Percentiles rank a stretch among this genome's conserved stretches.
These are phyloP conservation scores for Seira musarum DNA, from an alignment of 2,888 invertebrate species.

Conservation along the genomic window DNA sequence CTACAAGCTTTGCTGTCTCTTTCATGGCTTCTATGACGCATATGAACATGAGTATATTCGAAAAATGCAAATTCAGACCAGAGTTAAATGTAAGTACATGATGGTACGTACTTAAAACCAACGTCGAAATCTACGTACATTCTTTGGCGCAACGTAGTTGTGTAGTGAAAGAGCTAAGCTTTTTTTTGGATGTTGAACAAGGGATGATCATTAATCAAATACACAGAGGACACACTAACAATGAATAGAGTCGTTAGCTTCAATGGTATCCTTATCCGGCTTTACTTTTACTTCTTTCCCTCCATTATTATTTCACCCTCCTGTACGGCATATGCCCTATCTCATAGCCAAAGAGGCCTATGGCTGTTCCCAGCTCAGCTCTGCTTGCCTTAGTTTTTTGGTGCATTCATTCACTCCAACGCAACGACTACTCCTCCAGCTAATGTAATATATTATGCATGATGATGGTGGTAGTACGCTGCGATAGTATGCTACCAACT, in stretches of 20 bases:
- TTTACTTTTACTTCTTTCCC: neutral
- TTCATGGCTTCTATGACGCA: too few relatives aligned
- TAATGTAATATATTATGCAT: neutral
- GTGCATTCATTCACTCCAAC: too few relatives aligned
- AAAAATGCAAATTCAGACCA: too few relatives aligned
- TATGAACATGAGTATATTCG: too few relatives aligned
- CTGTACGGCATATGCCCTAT: slow-evolving; percentile 1
- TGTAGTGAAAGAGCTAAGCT: neutral
- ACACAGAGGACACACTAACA: slow-evolving; percentile 61
- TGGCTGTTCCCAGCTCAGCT: too few relatives aligned
- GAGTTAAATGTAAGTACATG: too few relatives aligned
- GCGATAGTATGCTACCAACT: slow-evolving; percentile 1
- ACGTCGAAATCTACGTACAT: too few relatives aligned
- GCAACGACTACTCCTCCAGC: neutral
- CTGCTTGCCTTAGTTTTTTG: too few relatives aligned
- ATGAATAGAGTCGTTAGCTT: slow-evolving; percentile 58
- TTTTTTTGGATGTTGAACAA: slow-evolving; percentile 41
- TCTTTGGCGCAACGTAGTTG: too few relatives aligned
- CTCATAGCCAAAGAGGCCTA: neutral
- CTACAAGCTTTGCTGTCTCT: too few relatives aligned
- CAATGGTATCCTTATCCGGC: slow-evolving; percentile 36
- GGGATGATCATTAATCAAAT: slow-evolving; percentile 62
- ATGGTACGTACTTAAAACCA: neutral
- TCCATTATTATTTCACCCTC: slow-evolving; percentile 1
- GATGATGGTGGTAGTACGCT: slow-evolving; percentile 25